These are phyloP conservation scores for Bactericera cockerelli DNA, from an alignment of 1,140 invertebrate genomes.

Conservation along the genomic window DNA sequence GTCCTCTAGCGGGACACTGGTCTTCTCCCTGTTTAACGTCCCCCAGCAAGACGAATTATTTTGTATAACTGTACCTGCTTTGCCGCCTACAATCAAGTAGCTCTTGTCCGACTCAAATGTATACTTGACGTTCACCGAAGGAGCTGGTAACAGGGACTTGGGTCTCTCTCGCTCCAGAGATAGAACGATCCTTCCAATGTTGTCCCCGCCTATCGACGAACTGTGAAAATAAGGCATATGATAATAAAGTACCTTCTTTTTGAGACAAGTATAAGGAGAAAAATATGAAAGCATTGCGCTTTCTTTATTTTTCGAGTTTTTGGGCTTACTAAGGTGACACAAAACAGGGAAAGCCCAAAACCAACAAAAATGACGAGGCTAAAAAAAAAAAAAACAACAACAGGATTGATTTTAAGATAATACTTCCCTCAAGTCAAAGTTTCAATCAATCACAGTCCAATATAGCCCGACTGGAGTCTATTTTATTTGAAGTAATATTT, in stretches of 20 bases:
- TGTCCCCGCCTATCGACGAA: neutral
- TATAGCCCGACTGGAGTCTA: too few species aligned
- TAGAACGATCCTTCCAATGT: slow-evolving; percentile 6
- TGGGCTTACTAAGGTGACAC: neutral
- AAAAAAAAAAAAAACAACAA: neutral
- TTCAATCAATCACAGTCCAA: too few species aligned
- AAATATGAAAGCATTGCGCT: neutral
- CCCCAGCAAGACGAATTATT: too few species aligned
- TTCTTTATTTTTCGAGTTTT: too few species aligned
- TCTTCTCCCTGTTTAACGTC: too few species aligned
- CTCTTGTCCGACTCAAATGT: neutral
- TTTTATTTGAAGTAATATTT: too few species aligned
- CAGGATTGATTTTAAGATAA: neutral
- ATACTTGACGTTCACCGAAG: neutral
- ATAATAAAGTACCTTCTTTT: neutral
- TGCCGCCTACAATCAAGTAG: neutral
- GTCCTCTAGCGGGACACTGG: too few species aligned
- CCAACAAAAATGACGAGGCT: neutral
- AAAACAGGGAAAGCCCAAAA: slow-evolving; percentile 1
- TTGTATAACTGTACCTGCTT: too few species aligned
- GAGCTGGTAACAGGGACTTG: neutral
- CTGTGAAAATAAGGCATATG: neutral
- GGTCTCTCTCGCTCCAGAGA: neutral
- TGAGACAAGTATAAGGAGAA: neutral
- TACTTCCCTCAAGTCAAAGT: too few species aligned